Percentiles rank a stretch among this genome's conserved stretches.
These are phyloP conservation scores for Contarinia nasturtii DNA, from an alignment of 1,140 invertebrate genomes.

Conservation along the genomic window DNA sequence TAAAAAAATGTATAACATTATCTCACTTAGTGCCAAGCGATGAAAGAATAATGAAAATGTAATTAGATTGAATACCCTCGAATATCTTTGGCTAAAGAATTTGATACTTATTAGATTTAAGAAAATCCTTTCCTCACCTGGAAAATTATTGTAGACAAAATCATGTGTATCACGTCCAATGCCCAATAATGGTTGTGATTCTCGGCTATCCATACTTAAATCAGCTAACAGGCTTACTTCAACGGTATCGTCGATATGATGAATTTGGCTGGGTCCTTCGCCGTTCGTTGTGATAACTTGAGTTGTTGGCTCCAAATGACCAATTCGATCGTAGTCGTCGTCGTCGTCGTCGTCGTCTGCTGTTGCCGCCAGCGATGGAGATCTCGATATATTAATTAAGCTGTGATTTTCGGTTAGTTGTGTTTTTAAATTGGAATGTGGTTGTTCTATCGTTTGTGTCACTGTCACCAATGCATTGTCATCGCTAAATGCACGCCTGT, in stretches of 20 bases:
- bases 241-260: slow-evolving; percentile 28
- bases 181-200: slow-evolving; percentile 75
- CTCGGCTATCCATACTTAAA: slow-evolving; percentile 43
- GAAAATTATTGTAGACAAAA: slow-evolving; percentile 58
- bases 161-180: slow-evolving; percentile 52
- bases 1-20: neutral
- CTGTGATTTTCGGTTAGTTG: too few species aligned
- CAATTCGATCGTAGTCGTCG: neutral
- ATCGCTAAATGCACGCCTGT: too few species aligned
- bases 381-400: too few species aligned
- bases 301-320: neutral
- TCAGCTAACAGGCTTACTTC: slow-evolving; percentile 45
- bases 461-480: neutral
- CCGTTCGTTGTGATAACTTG: neutral
- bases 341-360: neutral
- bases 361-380: too few species aligned
- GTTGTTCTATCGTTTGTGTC: neutral
- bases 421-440: too few species aligned
- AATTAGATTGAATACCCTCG: neutral
- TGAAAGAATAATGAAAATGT: neutral
- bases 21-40: neutral
- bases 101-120: neutral
- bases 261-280: slow-evolving; percentile 18
- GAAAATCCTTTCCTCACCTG: slow-evolving; percentile 35
- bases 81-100: too few species aligned